Conservation (phyloP, 2,888 invertebrate genomes). For the Eristalis intricaria region DNA sequence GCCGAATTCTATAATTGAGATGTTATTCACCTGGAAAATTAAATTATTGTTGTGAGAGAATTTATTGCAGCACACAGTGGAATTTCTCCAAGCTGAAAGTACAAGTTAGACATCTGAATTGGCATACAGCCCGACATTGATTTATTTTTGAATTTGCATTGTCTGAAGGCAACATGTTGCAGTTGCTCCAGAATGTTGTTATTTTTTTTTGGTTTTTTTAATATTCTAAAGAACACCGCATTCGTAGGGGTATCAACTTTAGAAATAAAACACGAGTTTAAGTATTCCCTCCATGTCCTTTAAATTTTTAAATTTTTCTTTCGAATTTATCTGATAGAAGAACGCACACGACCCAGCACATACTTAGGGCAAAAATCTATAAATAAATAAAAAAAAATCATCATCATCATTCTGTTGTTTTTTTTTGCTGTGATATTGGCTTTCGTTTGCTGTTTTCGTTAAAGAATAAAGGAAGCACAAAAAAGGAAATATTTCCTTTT, state of each 20-base stretch:
- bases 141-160: neutral
- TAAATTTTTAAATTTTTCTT: neutral
- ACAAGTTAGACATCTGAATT: neutral
- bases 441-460: slow-evolving; percentile 47
- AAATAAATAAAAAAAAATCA: slow-evolving; percentile 38
- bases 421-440: slow-evolving; percentile 29
- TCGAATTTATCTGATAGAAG: slow-evolving; percentile 47
- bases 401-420: slow-evolving; percentile 29
- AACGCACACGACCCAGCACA: too few species aligned
- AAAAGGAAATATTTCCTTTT: slow-evolving; percentile 24
- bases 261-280: neutral
- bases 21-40: too few species aligned
- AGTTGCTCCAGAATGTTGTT: too few species aligned
- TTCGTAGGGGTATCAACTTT: too few species aligned
- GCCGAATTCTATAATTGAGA: too few species aligned
- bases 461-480: slow-evolving; percentile 6
- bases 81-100: too few species aligned
- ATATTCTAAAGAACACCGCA: too few species aligned
- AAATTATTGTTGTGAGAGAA: too few species aligned
- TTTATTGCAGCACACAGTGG: too few species aligned
- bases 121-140: neutral
- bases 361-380: slow-evolving; percentile 33
- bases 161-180: too few species aligned
- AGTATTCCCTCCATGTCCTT: neutral
- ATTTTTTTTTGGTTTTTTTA: too few species aligned